Evolutionary conservation across 2,888 invertebrate species (phyloP), one percentile per base, ranked within the genome.

Genomic region (Hermaeophaga mercurialis): DNA sequence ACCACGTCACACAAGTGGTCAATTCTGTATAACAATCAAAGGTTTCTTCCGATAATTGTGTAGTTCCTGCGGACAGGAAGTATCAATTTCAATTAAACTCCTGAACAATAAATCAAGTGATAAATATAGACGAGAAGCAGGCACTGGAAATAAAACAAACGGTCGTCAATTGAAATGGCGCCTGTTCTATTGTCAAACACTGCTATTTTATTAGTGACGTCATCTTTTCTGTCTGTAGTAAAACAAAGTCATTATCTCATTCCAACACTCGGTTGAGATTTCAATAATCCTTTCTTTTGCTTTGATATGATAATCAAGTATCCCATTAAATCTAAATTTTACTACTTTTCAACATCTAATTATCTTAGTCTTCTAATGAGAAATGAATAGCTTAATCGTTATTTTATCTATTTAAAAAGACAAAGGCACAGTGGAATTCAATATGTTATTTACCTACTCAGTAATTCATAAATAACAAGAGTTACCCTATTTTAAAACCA

Each of bases 151-250:
- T 72, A 70, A 73, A 76, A 75, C 74, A 73, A 70, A 74, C 74
- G 70, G 72, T 68, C 67, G 66, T 74, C 75, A 76, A 76, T 76
- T 76, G 75, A 70, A 74, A 71, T 76, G 76, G 76, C 76, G 76
- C 76, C 76, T 73, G 69, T 70, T 74, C 72, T 74, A 73, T 72
- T 75, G 70, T 70, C 66, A 67, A 69, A 66, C 58, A 58, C 61
- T 65, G 69, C 66, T 66, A 67, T 68, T 63, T 70, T 68, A 67
- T 68, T 65, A 66, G 60, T 72, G 67, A 68, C 71, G 67, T 72
- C 71, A 70, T 59, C 59, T 38, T 49, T 56, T 56, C 62, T 47
- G 68, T 68, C 66, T 67, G 67, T 67, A 68, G 65, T 67, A 64
- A 65, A 65, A 65, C 63, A 61, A 65, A 66, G 62, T 63, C 62